These are phyloP conservation scores for Hemistola chrysoprasaria DNA, from an alignment of 2,888 invertebrate genomes.

Conservation along the genomic window DNA sequence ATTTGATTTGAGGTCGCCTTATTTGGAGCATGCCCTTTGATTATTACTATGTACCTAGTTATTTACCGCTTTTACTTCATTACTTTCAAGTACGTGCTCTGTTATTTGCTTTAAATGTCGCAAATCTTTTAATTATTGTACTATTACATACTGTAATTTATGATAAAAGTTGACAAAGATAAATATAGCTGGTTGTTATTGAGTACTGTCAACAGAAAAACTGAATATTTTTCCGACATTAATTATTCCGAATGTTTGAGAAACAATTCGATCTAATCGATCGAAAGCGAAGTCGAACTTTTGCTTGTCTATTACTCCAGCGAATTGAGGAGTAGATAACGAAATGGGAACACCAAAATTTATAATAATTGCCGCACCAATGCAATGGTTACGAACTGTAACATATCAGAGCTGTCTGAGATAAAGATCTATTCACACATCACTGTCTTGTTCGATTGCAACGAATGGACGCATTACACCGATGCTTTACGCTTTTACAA, in stretches of 20 bases:
- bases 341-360: no score
- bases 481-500: constrained; percentile 5
- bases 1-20: constrained; percentile 20
- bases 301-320: no score
- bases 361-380: no score
- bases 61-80: constrained; percentile 21
- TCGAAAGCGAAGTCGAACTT: no score
- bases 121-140: constrained; percentile 6
- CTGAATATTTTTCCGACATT: no score
- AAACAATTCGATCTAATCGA: background rate
- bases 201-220: no score
- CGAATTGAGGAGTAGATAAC: background rate
- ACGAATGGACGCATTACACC: constrained; percentile 8
- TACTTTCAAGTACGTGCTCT: constrained; percentile 7
- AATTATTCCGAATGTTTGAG: no score
- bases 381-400: constrained; percentile 1
- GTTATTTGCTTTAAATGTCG: constrained; percentile 19
- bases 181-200: no score
- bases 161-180: no score
- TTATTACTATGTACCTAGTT: constrained; percentile 9
- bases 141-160: background rate
- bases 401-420: constrained; percentile 26
- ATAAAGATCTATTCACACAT: constrained; percentile 33
- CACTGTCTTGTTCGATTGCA: constrained; percentile 25
- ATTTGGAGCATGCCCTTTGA: constrained; percentile 23